Evolutionary conservation across 37 sponge, comb jelly and placozoan species (phyloP).

Genomic region (Diacarnus erythraeanus): DNA sequence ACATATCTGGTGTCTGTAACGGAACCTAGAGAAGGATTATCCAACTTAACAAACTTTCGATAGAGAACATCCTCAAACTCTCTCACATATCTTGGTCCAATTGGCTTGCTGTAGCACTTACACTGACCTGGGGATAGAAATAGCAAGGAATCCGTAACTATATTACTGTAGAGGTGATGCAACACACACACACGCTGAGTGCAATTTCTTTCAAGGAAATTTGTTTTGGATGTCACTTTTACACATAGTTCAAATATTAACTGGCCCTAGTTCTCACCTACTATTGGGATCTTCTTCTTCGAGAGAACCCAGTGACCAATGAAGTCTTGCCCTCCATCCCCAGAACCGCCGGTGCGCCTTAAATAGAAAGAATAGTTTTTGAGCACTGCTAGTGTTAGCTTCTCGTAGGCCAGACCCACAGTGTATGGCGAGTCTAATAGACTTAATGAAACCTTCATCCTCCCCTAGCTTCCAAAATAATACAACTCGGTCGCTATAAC

Average conservation of each 20-base stretch:
- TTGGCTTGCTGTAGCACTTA: conserved; percentile 32
- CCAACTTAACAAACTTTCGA: background rate
- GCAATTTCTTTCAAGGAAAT: too few relatives aligned
- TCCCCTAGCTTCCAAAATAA: background rate
- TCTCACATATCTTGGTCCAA: conserved; percentile 36
- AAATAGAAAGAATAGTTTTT: conserved; percentile 49
- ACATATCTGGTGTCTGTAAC: background rate
- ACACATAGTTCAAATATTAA: too few relatives aligned
- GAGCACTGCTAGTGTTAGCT: conserved; percentile 34
- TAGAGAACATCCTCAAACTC: conserved; percentile 54
- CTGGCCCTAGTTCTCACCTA: conserved; percentile 17
- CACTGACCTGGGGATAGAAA: conserved; percentile 47
- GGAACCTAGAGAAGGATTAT: background rate
- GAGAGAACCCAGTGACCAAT: conserved; percentile 67
- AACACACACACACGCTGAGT: too few relatives aligned
- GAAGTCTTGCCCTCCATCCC: conserved; percentile 77
- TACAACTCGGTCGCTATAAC: too few relatives aligned
- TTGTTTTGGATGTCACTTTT: too few relatives aligned
- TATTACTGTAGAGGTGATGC: too few relatives aligned
- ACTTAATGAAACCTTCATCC: background rate
- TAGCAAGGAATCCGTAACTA: too few relatives aligned
- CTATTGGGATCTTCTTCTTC: conserved; percentile 28
- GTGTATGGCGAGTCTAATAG: conserved; percentile 1
- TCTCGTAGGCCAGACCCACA: conserved; percentile 60
- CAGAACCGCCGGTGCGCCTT: conserved; percentile 56